phyloP scores from a whole-genome alignment of 2,113 vertebrate genomes.

The Lampris incognitus region DNA sequence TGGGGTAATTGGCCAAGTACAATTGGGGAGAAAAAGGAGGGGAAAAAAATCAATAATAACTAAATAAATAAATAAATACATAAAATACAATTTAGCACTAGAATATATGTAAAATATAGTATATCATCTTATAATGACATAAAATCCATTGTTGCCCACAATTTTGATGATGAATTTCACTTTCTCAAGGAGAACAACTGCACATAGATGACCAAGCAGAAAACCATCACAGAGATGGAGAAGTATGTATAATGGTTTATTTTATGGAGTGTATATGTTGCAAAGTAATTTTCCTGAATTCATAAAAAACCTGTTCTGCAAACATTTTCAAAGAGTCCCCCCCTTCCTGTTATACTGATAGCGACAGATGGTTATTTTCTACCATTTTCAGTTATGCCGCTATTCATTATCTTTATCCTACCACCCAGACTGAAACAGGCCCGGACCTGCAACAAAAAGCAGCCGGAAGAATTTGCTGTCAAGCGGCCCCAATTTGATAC shows the following conservation, averaged over 20 bases:
- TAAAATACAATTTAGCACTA: too few relatives aligned
- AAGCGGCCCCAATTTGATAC: too few relatives aligned
- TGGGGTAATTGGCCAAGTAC: too few relatives aligned
- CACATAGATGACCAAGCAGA: neutral
- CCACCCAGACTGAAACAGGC: conserved; percentile 19
- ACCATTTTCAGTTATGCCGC: conserved; percentile 26
- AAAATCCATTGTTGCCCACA: neutral
- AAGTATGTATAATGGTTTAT: neutral
- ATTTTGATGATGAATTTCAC: too few relatives aligned
- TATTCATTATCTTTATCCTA: conserved; percentile 30
- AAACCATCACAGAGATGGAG: conserved; percentile 3
- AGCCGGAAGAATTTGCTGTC: too few relatives aligned
- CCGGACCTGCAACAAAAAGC: too few relatives aligned
- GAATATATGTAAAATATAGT: neutral
- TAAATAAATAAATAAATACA: too few relatives aligned
- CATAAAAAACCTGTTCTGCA: conserved; percentile 29
- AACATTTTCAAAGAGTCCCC: conserved; percentile 17
- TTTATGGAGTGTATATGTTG: conserved; percentile 13
- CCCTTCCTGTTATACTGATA: conserved; percentile 17
- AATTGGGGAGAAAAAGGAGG: too few relatives aligned
- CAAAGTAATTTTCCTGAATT: neutral
- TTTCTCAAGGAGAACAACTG: too few relatives aligned
- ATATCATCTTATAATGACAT: conserved; percentile 13
- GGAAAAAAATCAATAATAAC: too few relatives aligned
- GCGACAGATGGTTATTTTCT: conserved; percentile 32